Evolutionary conservation across 2,888 invertebrate species (phyloP), one percentile per base, ranked within the genome.

Genomic region (Heliconius cydno): DNA sequence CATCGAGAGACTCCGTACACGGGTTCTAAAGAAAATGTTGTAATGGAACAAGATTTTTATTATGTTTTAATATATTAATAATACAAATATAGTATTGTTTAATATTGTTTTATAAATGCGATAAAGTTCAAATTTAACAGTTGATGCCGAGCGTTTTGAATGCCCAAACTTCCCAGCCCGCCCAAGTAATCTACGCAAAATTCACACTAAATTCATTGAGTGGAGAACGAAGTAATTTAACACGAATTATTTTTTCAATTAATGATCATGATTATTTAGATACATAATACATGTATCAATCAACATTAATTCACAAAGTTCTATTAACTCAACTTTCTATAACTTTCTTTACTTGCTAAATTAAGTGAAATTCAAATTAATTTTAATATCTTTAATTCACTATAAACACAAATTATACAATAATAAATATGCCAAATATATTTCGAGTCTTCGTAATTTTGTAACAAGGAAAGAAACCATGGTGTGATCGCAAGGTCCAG

Each of bases 1-100:
- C 75, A 84, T 15, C 86, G 82, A 3, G 86, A 86, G 3, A 75
- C 82, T 22, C 83, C 82, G 72, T 80, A 80, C 15, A 78, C 60
- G 2, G 78, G 76, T 66, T n/a, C 41, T 74, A 57, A 76, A 46
- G 22, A 67, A 78, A 63, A 5, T 70, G n/a, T 38, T 10, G 12
- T 15, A 25, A 68, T 12, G 41, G 25, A 41, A 41, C 13, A 70
- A 25, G 0, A 25, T 70, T 25, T 52, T 52, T 52, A 52, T 52
- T 52, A 22, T 52, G 22, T 52, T 52, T 22, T 52, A 52, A 19
- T 52, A 52, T 52, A 52, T 46, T 46, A 46, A 15, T 46, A 15
- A 46, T 15, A 15, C 1, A 19, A 5, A 52, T 52, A 19, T 15
- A 46, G 5, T 46, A 46, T 2, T 5, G 46, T 46, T 46, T 46